A percentile compares a stretch with the other conserved stretches of the same genome.
These are phyloP conservation scores for Formica exsecta DNA, from an alignment of 1,140 invertebrate species.

Conservation along the genomic window DNA sequence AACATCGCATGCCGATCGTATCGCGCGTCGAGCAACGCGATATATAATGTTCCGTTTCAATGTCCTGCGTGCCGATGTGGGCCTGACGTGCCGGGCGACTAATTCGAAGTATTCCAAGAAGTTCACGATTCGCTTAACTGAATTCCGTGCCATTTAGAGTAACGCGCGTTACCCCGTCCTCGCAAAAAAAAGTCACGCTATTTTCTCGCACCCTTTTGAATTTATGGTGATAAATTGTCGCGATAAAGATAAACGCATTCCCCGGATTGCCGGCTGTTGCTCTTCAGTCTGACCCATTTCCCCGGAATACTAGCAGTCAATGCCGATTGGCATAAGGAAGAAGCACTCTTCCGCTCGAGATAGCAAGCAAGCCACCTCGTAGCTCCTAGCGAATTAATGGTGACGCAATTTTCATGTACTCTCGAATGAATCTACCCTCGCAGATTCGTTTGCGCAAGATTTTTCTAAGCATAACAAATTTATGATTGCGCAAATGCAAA, in stretches of 20 bases:
- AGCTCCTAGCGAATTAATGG: slow-evolving; percentile 60
- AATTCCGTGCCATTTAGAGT: slow-evolving; percentile 16
- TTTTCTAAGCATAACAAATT: slow-evolving; percentile 25
- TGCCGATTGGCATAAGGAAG: slow-evolving; percentile 53
- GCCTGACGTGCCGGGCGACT: slow-evolving; percentile 32
- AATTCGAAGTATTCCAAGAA: slow-evolving; percentile 57
- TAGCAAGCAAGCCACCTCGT: slow-evolving; percentile 29
- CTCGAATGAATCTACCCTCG: not conserved
- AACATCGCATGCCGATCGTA: not conserved
- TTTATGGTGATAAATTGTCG: slow-evolving; percentile 61
- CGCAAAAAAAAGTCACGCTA: slow-evolving; percentile 46
- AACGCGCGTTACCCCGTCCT: slow-evolving; percentile 20
- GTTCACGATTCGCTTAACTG: slow-evolving; percentile 57
- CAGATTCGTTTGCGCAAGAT: slow-evolving; percentile 11
- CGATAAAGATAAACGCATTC: slow-evolving; percentile 49
- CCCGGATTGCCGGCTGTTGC: slow-evolving; percentile 17
- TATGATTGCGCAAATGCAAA: not conserved
- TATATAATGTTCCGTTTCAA: not conserved
- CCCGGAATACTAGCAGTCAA: slow-evolving; percentile 43
- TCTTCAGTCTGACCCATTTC: slow-evolving; percentile 32
- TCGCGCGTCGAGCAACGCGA: not conserved
- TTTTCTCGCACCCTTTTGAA: slow-evolving; percentile 20
- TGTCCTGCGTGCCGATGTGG: not conserved
- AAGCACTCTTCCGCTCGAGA: slow-evolving; percentile 50
- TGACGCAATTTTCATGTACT: not conserved